Evolutionary conservation across 2,888 invertebrate species (phyloP), one percentile per base, ranked within the genome.

Genomic region (Parnassius mnemosyne): DNA sequence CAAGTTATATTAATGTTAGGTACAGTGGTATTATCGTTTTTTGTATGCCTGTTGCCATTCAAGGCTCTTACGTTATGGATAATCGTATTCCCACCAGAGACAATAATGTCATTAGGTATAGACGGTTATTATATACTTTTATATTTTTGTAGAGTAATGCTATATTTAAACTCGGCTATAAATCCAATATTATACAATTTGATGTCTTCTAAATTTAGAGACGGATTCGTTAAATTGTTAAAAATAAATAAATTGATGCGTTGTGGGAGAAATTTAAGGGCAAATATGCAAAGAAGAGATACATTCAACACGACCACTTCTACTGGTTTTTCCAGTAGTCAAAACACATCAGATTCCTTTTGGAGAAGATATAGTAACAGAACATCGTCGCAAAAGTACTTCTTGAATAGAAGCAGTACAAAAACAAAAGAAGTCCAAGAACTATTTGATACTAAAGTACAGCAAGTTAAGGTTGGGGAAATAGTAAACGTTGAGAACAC

Each of bases 181-280:
- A 98, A 98, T 91, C 97, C 97, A 11, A 96, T 97, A 74, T 89
- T 98, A 58, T 98, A 98, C 86, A 97, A 97, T 82, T 93, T 97
- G 61, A 97, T 97, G 95, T 97, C 97, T 64, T 96, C 97, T 1
- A 97, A 97, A 81, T 98, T 98, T 87, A 93, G 97, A 10, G 94
- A 95, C 57, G 96, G 96, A 5, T 96, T 97, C 72, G 92, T 95
- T 60, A 94, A 93, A 73, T 84, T 96, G 56, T 92, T 95, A 44
- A 88, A 72, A 66, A 85, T 91, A 51, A 90, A 89, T 69, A 91
- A 87, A 66, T 71, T 89, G 62, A 85, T 91, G 81, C 83, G 86
- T 53, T 89, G 87, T 63, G 84, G 90, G 60, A 81, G 87, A 49
- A 85, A 77, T 64, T 77, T 89, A 54, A 83, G 87, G 57, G 91